These are phyloP conservation scores for Leptopilina myrica DNA, from an alignment of 2,888 invertebrate genomes.

Conservation along the genomic window DNA sequence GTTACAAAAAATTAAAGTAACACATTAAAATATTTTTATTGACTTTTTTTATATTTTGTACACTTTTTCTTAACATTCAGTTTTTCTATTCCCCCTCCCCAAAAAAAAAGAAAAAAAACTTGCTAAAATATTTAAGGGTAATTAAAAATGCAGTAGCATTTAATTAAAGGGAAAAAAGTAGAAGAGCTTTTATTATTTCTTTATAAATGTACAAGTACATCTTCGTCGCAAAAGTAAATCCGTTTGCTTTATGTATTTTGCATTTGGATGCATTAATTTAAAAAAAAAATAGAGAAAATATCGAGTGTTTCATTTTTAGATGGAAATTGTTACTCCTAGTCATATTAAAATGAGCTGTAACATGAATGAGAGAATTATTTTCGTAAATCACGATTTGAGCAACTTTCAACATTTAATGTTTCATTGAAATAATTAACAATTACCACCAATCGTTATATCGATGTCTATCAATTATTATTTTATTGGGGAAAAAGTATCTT, in stretches of 20 bases:
- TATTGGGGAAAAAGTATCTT: not conserved
- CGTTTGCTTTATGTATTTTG: constrained; percentile 2
- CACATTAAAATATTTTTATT: too few relatives aligned
- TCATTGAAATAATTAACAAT: not conserved
- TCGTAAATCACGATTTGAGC: constrained; percentile 5
- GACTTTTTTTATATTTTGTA: too few relatives aligned
- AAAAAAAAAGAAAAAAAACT: too few relatives aligned
- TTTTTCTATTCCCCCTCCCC: too few relatives aligned
- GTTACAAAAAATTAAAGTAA: too few relatives aligned
- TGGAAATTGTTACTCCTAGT: constrained; percentile 37
- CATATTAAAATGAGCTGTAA: constrained; percentile 30
- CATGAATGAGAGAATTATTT: constrained; percentile 21
- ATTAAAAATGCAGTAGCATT: too few relatives aligned
- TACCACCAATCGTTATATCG: not conserved
- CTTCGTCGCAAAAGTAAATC: not conserved
- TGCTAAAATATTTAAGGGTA: too few relatives aligned
- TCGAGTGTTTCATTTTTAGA: constrained; percentile 12
- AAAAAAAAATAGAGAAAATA: constrained; percentile 11
- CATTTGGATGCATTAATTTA: not conserved
- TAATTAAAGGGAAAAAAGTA: too few relatives aligned
- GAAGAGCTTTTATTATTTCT: not conserved
- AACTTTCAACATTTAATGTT: not conserved
- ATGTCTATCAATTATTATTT: too few relatives aligned
- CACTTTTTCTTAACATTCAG: too few relatives aligned
- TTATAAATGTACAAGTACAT: not conserved